phyloP scores from a whole-genome alignment of 2,888 invertebrate genomes.

The Drosophila percnosoma region DNA sequence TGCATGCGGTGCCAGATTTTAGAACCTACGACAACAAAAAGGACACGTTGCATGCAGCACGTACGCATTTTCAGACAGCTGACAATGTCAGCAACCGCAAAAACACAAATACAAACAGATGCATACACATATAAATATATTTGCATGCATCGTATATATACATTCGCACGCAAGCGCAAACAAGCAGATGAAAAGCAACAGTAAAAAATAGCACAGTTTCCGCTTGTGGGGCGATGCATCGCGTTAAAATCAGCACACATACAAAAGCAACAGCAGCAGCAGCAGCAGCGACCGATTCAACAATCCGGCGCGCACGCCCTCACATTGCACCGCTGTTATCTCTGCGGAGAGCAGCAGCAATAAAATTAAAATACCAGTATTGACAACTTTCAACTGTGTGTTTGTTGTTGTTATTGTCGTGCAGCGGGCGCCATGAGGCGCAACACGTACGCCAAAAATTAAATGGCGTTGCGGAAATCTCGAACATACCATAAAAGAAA shows the following conservation, averaged over 20 bases:
- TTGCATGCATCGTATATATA: background rate
- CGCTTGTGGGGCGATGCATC: slow-evolving; percentile 51
- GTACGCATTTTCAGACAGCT: slow-evolving; percentile 50
- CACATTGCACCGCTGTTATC: slow-evolving; percentile 23
- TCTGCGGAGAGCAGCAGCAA: slow-evolving; percentile 23
- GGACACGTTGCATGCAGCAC: slow-evolving; percentile 47
- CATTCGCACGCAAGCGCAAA: slow-evolving; percentile 9
- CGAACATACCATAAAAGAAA: slow-evolving; percentile 41
- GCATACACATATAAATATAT: slow-evolving; percentile 2
- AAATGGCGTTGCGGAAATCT: slow-evolving; percentile 77
- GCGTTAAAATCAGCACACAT: slow-evolving; percentile 69
- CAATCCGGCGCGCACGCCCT: slow-evolving; percentile 22
- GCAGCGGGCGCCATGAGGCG: slow-evolving; percentile 41
- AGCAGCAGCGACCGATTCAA: background rate
- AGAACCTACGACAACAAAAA: slow-evolving; percentile 60
- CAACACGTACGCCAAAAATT: slow-evolving; percentile 73
- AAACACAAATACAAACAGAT: slow-evolving; percentile 6
- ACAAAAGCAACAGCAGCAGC: slow-evolving; percentile 34
- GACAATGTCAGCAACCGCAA: slow-evolving; percentile 24
- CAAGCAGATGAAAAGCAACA: slow-evolving; percentile 18
- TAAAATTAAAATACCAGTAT: slow-evolving; percentile 30
- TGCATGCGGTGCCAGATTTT: background rate
- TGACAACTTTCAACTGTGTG: slow-evolving; percentile 7
- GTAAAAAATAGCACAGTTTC: slow-evolving; percentile 13
- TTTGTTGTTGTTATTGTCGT: slow-evolving; percentile 22